A percentile compares a stretch with the other conserved stretches of the same genome.
phyloP scores from a whole-genome alignment of 2,888 invertebrate species.

The Halictus quadricinctus region DNA sequence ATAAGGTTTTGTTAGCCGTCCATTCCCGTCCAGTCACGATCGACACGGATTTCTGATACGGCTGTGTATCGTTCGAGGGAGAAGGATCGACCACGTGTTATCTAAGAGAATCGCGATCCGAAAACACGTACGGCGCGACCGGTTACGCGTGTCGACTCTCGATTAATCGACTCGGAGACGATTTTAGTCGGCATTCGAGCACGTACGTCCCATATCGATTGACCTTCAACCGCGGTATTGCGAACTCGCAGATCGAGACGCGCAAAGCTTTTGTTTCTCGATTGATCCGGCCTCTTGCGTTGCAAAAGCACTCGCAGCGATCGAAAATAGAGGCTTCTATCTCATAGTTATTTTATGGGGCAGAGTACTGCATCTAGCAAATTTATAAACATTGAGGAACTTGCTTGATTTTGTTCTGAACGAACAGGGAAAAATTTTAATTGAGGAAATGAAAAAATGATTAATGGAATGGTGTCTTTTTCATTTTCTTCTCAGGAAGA shows the following conservation, averaged over 20 bases:
- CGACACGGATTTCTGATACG: background rate
- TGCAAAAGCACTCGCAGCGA: background rate
- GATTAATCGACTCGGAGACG: conserved; percentile 37
- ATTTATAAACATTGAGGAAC: background rate
- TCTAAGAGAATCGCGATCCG: conserved; percentile 30
- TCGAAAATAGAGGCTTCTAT: background rate
- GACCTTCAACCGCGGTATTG: conserved; percentile 41
- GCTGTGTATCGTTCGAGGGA: background rate
- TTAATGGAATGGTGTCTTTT: too few species aligned
- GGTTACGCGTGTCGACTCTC: conserved; percentile 40
- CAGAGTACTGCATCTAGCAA: background rate
- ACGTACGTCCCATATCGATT: conserved; percentile 36
- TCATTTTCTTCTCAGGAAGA: too few species aligned
- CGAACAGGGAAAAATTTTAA: too few species aligned
- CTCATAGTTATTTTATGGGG: background rate
- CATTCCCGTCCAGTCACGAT: background rate
- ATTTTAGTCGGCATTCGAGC: conserved; percentile 52
- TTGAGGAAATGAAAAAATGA: too few species aligned
- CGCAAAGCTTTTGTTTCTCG: background rate
- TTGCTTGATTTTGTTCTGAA: background rate
- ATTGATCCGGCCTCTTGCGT: background rate
- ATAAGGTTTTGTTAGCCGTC: background rate
- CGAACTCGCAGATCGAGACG: background rate
- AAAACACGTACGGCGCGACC: conserved; percentile 21
- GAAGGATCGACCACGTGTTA: conserved; percentile 3